Conservation (phyloP, 1,140 invertebrate species). For the Drepana arcuata region DNA sequence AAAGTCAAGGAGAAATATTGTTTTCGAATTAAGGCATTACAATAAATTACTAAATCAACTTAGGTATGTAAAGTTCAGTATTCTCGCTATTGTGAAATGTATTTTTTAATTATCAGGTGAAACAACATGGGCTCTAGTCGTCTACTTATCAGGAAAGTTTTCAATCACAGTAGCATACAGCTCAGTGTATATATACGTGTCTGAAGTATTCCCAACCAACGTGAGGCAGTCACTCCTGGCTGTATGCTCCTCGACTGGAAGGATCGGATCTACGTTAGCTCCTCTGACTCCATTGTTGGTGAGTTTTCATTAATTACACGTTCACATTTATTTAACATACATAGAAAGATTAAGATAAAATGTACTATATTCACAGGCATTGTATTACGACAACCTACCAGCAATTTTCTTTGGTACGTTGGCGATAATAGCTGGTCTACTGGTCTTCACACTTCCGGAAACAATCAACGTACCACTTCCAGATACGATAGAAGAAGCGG, state of each 20-base stretch:
- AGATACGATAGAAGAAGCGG: conserved; percentile 80
- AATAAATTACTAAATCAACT: no score
- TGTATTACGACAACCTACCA: conserved; percentile 69
- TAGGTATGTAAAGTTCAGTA: no score
- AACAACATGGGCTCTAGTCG: conserved; percentile 50
- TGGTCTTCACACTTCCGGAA: conserved; percentile 80
- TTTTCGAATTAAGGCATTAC: no score
- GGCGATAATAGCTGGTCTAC: conserved; percentile 75
- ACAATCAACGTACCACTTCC: conserved; percentile 79
- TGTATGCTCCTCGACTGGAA: conserved; percentile 77
- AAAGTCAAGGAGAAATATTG: no score
- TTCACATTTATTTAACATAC: no score
- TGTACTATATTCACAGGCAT: conserved; percentile 35
- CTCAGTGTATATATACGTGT: conserved; percentile 78
- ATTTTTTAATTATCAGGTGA: conserved; percentile 30
- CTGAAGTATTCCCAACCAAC: conserved; percentile 80
- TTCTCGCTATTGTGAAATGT: no score
- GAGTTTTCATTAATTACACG: no score
- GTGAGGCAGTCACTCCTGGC: conserved; percentile 76
- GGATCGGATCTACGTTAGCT: conserved; percentile 78
- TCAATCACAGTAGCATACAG: conserved; percentile 76
- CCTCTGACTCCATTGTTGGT: conserved; percentile 75
- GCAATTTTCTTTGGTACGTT: conserved; percentile 78
- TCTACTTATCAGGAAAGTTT: conserved; percentile 78
- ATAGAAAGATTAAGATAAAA: no score